Evolutionary conservation across 2,113 vertebrate genomes (phyloP), one percentile per base, ranked within the genome.

Genomic region (Pogona vitticeps): DNA sequence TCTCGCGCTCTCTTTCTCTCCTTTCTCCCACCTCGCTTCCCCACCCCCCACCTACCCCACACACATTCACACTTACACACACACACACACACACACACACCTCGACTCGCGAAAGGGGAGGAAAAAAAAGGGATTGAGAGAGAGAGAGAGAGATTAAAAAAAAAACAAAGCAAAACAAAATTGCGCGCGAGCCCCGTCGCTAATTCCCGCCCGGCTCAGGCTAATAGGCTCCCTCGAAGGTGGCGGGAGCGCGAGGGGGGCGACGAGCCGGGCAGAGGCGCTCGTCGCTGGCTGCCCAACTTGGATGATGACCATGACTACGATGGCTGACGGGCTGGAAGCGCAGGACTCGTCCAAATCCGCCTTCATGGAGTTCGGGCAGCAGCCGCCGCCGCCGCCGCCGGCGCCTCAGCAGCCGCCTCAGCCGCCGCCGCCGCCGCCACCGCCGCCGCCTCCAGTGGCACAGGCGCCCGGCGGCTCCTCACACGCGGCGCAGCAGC

Each of bases 261-360:
- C 93, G 95, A 91, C 86, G 91, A 95, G 95, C 94, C 95, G 93
- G 93, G 65, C 76, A 67, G 94, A 95, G 95, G 96, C 94, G 95
- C 92, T 89, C 95, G 94, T 94, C 95, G 97, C 98, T 98, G 98
- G 96, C 98, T 97, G 97, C 98, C 98, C 97, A 97, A 98, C 98
- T 98, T 99, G 98, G 98, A 99, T 99, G 98, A 99, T 99, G 98
- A 99, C 98, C 98, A 99, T 99, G 98, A 99, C 98, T 96, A 97
- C 98, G 97, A 99, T 99, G 98, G 98, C 98, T 98, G 98, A 99
- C 97, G 98, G 98, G 97, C 97, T 98, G 98, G 98, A 99, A 96
- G 97, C 98, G 97, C 98, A 98, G 97, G 98, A 99, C 98, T 99
- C 98, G 95, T 98, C 98, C 96, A 99, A 99, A 97, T 99, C 98